These are phyloP conservation scores for Xylophagus ater DNA, from an alignment of 2,888 invertebrate genomes.

Conservation along the genomic window DNA sequence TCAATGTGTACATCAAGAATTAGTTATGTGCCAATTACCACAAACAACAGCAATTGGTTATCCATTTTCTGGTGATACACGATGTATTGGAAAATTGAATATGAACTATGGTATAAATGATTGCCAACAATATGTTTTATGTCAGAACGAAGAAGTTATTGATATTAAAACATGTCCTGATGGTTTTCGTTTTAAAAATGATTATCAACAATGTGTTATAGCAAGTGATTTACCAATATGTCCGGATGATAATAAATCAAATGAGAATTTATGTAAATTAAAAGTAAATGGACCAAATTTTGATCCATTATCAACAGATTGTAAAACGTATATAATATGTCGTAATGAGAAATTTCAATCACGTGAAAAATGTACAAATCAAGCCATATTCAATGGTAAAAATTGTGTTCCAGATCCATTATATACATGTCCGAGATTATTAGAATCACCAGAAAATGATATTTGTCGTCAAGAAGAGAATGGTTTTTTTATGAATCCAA, in stretches of 20 bases:
- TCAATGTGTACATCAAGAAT: constrained; percentile 37
- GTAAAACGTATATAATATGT: constrained; percentile 31
- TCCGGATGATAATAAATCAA: constrained; percentile 1
- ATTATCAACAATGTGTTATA: constrained; percentile 23
- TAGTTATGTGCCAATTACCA: constrained; percentile 43
- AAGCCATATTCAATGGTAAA: constrained; percentile 29
- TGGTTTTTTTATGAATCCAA: constrained; percentile 38
- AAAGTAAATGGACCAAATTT: constrained; percentile 29
- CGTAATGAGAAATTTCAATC: constrained; percentile 23
- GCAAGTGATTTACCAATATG: constrained; percentile 21
- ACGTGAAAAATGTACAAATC: constrained; percentile 25
- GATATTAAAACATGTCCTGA: constrained; percentile 27
- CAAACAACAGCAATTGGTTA: constrained; percentile 31
- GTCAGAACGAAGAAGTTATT: constrained; percentile 25
- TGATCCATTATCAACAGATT: constrained; percentile 29
- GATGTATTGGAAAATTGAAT: constrained; percentile 26
- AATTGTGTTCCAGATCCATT: constrained; percentile 28
- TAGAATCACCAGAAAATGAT: constrained; percentile 18
- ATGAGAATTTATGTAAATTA: constrained; percentile 18
- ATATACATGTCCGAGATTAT: constrained; percentile 21
- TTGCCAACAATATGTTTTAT: constrained; percentile 29
- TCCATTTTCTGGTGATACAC: constrained; percentile 23
- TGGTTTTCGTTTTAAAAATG: constrained; percentile 26
- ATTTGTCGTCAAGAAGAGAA: constrained; percentile 42
- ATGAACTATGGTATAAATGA: constrained; percentile 27